Conservation (phyloP, 2,113 vertebrate genomes). For the Leucopsar rothschildi region DNA sequence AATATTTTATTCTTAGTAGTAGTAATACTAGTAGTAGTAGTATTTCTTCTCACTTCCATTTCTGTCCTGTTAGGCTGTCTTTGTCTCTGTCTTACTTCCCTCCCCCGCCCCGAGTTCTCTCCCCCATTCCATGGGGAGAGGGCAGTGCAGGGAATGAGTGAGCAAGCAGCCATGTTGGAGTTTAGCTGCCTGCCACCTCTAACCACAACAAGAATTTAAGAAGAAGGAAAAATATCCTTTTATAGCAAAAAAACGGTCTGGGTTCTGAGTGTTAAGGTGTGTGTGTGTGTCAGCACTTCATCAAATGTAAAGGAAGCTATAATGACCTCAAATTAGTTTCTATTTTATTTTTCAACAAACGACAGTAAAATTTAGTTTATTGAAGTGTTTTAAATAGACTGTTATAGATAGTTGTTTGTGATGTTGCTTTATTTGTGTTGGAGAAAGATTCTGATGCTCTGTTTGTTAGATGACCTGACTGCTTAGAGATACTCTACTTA, state of each 20-base stretch:
- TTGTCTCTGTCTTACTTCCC: not conserved
- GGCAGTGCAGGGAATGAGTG: not conserved
- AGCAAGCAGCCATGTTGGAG: not conserved
- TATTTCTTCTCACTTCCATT: not conserved
- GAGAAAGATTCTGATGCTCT: not conserved
- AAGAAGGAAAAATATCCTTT: not conserved
- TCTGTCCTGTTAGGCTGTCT: not conserved
- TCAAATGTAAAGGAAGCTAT: not conserved
- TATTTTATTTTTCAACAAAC: not conserved
- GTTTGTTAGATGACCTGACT: not conserved
- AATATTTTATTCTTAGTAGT: not conserved
- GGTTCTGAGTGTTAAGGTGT: not conserved
- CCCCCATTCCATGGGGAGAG: not conserved
- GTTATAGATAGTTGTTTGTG: not conserved
- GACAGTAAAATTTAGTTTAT: not conserved
- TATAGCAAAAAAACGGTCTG: not conserved
- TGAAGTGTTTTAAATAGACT: not conserved
- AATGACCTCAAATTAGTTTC: not conserved
- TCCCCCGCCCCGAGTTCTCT: not conserved
- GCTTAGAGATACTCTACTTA: not conserved
- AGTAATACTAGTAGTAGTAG: not conserved
- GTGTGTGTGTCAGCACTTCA: not conserved
- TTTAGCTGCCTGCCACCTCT: not conserved
- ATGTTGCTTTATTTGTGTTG: not conserved
- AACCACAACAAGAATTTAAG: not conserved